phyloP scores from a whole-genome alignment of 2,113 vertebrate genomes.

The Oreochromis spilurus region DNA sequence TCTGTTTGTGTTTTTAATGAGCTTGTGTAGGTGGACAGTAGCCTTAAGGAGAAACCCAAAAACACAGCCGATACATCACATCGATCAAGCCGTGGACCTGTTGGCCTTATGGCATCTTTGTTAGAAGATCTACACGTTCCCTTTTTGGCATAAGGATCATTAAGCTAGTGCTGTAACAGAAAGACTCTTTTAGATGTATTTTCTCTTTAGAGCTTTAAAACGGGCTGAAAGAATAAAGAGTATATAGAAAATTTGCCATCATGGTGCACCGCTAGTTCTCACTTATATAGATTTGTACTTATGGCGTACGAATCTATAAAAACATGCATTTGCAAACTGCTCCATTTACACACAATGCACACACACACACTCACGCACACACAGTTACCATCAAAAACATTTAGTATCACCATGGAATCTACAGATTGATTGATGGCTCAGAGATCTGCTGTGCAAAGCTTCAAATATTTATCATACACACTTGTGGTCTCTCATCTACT shows the following conservation, averaged over 20 bases:
- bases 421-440: conserved; percentile 31
- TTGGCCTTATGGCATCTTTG: conserved; percentile 2
- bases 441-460: conserved; percentile 45
- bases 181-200: neutral
- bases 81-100: neutral
- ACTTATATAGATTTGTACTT: neutral
- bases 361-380: neutral
- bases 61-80: neutral
- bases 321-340: neutral
- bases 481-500: conserved; percentile 46
- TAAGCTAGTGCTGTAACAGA: neutral
- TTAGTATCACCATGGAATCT: neutral
- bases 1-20: conserved; percentile 3
- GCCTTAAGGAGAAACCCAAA: neutral
- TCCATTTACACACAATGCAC: neutral
- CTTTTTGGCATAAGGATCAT: neutral
- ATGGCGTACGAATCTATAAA: neutral
- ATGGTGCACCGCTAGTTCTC: neutral
- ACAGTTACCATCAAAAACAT: neutral
- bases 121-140: neutral
- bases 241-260: neutral
- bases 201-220: neutral
- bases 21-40: neutral
- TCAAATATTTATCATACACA: conserved; percentile 57
- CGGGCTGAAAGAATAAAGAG: neutral